Conservation (phyloP, 2,888 invertebrate species). For the Drosophila algonquin region DNA sequence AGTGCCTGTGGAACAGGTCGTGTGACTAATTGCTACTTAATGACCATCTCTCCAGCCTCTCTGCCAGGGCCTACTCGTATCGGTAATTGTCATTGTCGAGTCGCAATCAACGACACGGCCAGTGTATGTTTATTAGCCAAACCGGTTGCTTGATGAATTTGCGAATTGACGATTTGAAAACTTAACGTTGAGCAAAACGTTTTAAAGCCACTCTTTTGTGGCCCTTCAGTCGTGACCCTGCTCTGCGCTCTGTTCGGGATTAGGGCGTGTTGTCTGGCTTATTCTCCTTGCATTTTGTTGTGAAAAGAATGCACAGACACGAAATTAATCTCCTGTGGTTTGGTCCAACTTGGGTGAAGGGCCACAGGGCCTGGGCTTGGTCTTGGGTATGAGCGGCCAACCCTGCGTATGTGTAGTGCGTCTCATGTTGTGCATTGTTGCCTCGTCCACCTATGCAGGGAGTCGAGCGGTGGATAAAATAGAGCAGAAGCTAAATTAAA, state of each 20-base stretch:
- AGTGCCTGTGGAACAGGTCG: constrained; percentile 45
- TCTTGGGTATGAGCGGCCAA: constrained; percentile 23
- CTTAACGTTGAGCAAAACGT: background rate
- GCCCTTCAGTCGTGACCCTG: constrained; percentile 9
- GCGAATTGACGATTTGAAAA: background rate
- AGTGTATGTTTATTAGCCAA: background rate
- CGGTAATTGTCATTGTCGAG: constrained; percentile 1
- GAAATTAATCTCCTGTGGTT: constrained; percentile 76
- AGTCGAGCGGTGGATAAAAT: constrained; percentile 13
- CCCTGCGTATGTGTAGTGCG: constrained; percentile 75
- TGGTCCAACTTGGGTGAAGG: constrained; percentile 34
- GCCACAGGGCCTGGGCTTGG: constrained; percentile 4
- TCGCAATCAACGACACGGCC: no score
- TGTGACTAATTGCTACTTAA: constrained; percentile 70
- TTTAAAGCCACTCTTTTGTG: constrained; percentile 23
- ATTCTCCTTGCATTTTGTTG: constrained; percentile 39
- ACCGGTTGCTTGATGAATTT: background rate
- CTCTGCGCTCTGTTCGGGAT: constrained; percentile 29
- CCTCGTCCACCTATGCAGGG: constrained; percentile 16
- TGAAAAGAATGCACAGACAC: constrained; percentile 68
- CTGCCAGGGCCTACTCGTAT: constrained; percentile 17
- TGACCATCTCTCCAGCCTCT: constrained; percentile 51
- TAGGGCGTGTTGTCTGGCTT: constrained; percentile 52
- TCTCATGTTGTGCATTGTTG: constrained; percentile 49
- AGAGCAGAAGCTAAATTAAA: constrained; percentile 72